A percentile compares a stretch with the other conserved stretches of the same genome.
Conservation (phyloP, 2,888 invertebrate genomes). For the Netelia inedita region DNA sequence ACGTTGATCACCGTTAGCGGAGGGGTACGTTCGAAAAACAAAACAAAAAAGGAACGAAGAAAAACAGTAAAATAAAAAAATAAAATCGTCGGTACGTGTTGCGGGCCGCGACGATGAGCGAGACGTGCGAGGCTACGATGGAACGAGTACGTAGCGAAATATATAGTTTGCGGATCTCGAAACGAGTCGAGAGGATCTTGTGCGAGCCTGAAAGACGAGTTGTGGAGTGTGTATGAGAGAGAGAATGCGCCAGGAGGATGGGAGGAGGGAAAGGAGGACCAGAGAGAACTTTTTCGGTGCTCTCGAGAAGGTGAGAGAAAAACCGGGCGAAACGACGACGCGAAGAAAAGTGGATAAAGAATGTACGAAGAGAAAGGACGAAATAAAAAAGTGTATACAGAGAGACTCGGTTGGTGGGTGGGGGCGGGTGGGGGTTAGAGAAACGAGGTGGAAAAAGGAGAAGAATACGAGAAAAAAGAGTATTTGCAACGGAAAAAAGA, state of each 20-base stretch:
- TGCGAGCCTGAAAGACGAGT: not conserved
- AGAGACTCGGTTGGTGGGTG: not conserved
- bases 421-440: not conserved
- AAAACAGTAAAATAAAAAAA: not conserved
- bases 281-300: conserved; percentile 17
- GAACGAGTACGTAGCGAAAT: conserved; percentile 44
- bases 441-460: conserved; percentile 38
- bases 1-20: too few relatives aligned
- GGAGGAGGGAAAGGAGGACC: not conserved
- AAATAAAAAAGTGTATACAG: conserved; percentile 19
- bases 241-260: not conserved
- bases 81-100: conserved; percentile 17
- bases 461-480: conserved; percentile 28
- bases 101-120: conserved; percentile 21
- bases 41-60: not conserved
- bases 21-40: too few relatives aligned
- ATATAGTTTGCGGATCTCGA: conserved; percentile 45
- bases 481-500: not conserved
- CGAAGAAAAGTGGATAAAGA: conserved; percentile 44
- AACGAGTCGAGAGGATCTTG: conserved; percentile 42
- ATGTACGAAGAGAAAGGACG: conserved; percentile 25
- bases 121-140: conserved; percentile 47
- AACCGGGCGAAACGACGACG: conserved; percentile 30
- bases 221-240: not conserved
- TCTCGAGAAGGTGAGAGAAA: conserved; percentile 6